Evolutionary conservation across 2,797 vertebrate species (phyloP), one percentile per base, ranked within the genome.

Genomic region (Urophycis tenuis): DNA sequence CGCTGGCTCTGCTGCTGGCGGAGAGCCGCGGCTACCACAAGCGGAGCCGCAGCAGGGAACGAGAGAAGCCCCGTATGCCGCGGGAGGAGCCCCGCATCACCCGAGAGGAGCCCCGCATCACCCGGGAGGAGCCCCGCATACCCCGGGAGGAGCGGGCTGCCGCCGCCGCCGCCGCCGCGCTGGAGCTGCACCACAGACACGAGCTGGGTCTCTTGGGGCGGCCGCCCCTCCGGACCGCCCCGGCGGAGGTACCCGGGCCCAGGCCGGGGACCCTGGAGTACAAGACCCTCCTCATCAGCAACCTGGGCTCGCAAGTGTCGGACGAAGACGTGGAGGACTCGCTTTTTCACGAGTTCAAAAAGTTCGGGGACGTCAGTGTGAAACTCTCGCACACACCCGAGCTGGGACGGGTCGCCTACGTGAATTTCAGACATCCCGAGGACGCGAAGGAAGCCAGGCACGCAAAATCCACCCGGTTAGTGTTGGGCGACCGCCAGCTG

Each of bases 261-360:
- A 49, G 93, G 83, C 80, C 91, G 72, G 84, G 92, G 31, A 87
- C 94, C 3, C 82, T 94, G 81, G 96, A 98, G 85, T 98, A 98
- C 88, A 99, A 99, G 84, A 98, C 97, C 4, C 91, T 99, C 79
- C 94, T 98, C 75, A 95, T 98, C 84, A 97, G 96, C 87, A 98
- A 96, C 91, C 91, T 98, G 72, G 95, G 95, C 83, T 95, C 96
- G 2, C 95, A 96, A 89, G 93, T 98, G 31, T 94, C 96, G 0
- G 96, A 97, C 85, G 96, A 98, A 89, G 94, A 97, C 85, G 94
- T 97, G 74, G 97, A 98, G 91, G 96, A 98, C 85, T 94, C 96
- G 29, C 93, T 99, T 33, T 98, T 99, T 81, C 96, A 97, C 75
- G 96, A 99, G 90, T 99, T 99, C 87, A 97, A 98, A 89, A 96